Evolutionary conservation across 64 coral and sea anemone genomes (phyloP), one percentile per base, ranked within the genome.

Genomic region (Montipora foliosa): DNA sequence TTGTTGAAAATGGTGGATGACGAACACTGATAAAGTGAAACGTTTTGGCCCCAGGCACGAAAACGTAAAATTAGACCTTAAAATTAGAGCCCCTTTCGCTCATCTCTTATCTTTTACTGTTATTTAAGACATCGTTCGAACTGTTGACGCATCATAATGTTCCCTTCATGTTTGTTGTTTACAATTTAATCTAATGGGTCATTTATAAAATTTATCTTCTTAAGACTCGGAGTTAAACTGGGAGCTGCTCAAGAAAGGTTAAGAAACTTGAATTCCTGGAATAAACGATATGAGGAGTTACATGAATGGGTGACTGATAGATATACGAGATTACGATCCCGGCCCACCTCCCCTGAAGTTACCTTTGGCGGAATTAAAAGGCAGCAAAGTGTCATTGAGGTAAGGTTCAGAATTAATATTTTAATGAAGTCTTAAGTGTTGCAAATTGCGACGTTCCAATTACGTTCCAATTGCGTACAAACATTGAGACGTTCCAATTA

Each of bases 361-460:
- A 92, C 84, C 8, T 97, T 97, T 89, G 95, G 92, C 6, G 67
- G 80, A 66, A 91, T 97, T 19, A 97, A 97, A 86, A 91, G 95
- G 62, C 89, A 97, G 49, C 95, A 97, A 53, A 97, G 92, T 44
- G 89, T 97, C 24, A 97, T 90, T 44, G 95, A 97, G 95, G 95
- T 95, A 78, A 62, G 53, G 21, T 4, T 17, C 17, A 22, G 9
- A 4, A 66, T 15, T 20, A 37, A 51, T 67, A 14, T 48, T 17
- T 11, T 64, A 16, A 16, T 10, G 52, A 37, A 37, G 37, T 37
- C 37, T 37, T 37, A 37, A 37, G 37, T 37, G 37, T 37, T 37
- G 37, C 37, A 37, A 37, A 37, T 37, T 37, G 37, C 37, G 37
- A 37, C 37, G 37, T 37, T 37, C 37, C 37, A 37, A 37, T 37